Evolutionary conservation across 2,888 invertebrate genomes (phyloP), one percentile per base, ranked within the genome.

Genomic region (Acanthacorydalis orientalis): DNA sequence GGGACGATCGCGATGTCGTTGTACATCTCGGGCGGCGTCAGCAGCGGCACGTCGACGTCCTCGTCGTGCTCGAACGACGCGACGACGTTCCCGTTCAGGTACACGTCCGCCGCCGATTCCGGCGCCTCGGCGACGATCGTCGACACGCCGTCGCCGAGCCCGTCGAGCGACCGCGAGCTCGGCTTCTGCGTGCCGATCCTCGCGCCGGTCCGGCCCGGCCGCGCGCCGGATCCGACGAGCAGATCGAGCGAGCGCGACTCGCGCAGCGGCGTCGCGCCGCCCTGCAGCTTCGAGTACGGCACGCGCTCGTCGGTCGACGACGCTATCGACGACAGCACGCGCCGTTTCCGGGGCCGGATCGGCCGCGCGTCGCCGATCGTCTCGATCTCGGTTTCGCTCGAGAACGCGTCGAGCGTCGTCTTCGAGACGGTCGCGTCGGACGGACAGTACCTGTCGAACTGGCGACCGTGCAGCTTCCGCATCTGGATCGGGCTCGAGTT

Each of bases 181-280:
- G 66, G 51, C 51, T 55, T 51, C 7, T 56, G 53, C 23, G 59
- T 58, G 42, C 60, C 45, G 35, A 23, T 6, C 14, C 10, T 6
- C 9, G 6, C 45, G 14, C 33, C 48, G 35, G 52, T 53, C 41
- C 40, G 51, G n/a, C 55, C 12, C 10, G 23, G 42, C 14, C 43
- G 42, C 34, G 14, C 35, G 33, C 35, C 43, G n/a, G 43, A 16
- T 43, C 51, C 47, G 7, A 78, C 80, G 57, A 82, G 68, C 2
- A 74, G 75, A 59, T 83, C 81, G 50, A 82, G 62, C 1, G 80
- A 80, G 51, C 74, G 73, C 1, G 78, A 76, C 57, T 78, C 78
- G 16, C 78, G 67, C 51, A 78, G 6, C 23, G 23, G 23, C 23
- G 23, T 65, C 32, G 44, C 44, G 43, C 31, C 34, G 34, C n/a